Evolutionary conservation across 1,140 invertebrate genomes (phyloP).

Genomic region (Cherax quadricarinatus): DNA sequence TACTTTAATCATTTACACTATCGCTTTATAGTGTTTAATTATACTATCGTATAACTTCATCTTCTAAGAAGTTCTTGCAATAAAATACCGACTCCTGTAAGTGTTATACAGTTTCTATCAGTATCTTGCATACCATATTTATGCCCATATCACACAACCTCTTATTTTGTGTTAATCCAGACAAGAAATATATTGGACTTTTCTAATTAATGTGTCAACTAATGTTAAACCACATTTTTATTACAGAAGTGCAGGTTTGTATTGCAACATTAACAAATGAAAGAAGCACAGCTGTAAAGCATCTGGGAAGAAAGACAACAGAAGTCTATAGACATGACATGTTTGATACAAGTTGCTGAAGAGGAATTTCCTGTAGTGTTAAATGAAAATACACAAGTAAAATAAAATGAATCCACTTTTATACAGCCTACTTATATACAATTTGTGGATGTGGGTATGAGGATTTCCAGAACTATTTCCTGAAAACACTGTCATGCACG

Average conservation of each 20-base stretch:
- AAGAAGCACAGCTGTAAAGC: conserved; percentile 3
- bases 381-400: background rate
- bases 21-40: too few relatives aligned
- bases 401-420: conserved; percentile 41
- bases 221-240: background rate
- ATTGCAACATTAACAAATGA: background rate
- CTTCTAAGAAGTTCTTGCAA: too few relatives aligned
- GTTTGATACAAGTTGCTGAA: background rate
- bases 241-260: conserved; percentile 9
- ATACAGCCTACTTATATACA: conserved; percentile 44
- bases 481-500: background rate
- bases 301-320: conserved; percentile 5
- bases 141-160: too few relatives aligned
- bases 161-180: too few relatives aligned
- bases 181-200: too few relatives aligned
- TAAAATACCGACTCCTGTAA: too few relatives aligned
- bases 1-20: too few relatives aligned
- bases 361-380: conserved; percentile 9
- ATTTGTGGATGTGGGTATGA: background rate
- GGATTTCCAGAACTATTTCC: background rate
- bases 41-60: too few relatives aligned
- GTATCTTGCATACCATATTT: too few relatives aligned
- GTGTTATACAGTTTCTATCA: too few relatives aligned
- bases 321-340: conserved; percentile 15
- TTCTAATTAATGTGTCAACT: too few relatives aligned